Conservation (phyloP, 1,140 invertebrate species). For the Brachionus rubens region DNA sequence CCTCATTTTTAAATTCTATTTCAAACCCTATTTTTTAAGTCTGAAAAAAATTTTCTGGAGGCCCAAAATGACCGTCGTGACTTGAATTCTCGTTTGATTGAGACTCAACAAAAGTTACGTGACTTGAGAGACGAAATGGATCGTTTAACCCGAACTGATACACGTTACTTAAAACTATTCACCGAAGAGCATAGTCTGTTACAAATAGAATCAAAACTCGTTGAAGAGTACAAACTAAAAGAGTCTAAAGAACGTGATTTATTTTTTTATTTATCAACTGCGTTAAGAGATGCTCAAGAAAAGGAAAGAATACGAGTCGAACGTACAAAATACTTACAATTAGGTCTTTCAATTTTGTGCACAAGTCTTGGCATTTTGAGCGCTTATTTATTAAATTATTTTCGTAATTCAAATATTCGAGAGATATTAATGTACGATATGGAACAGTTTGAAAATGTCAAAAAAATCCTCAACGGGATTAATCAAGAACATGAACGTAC, state of each 20-base stretch:
- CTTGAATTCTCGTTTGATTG: conserved; percentile 63
- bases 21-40: conserved; percentile 51
- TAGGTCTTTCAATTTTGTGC: conserved; percentile 37
- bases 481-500: neutral
- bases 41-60: conserved; percentile 65
- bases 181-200: conserved; percentile 62
- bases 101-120: conserved; percentile 66
- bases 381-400: conserved; percentile 22
- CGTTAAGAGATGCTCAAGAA: conserved; percentile 71
- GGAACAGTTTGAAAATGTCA: conserved; percentile 11
- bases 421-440: conserved; percentile 29
- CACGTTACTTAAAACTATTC: conserved; percentile 66
- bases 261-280: conserved; percentile 68
- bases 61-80: conserved; percentile 66
- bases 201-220: conserved; percentile 56
- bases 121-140: conserved; percentile 69
- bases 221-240: conserved; percentile 53
- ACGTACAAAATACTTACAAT: conserved; percentile 69
- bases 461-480: neutral
- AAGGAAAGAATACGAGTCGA: conserved; percentile 71
- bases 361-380: conserved; percentile 26
- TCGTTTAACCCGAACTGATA: conserved; percentile 68
- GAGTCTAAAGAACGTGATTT: conserved; percentile 66
- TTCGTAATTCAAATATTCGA: conserved; percentile 29
- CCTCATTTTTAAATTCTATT: conserved; percentile 53